Evolutionary conservation across 2,797 vertebrate genomes (phyloP).

Genomic region (Darevskia mixta): DNA sequence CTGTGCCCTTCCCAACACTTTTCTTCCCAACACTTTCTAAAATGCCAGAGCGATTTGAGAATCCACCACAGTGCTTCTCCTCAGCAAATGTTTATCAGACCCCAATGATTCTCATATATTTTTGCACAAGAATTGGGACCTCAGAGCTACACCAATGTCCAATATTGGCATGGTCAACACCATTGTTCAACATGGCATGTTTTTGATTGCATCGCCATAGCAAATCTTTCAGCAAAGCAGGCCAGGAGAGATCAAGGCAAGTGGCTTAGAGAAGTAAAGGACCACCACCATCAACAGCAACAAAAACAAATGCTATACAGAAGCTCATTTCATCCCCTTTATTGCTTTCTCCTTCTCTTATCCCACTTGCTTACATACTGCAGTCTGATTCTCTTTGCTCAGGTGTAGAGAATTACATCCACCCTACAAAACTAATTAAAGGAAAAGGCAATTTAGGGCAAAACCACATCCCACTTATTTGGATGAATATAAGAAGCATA

Average conservation of each 20-base stretch:
- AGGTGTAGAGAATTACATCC: neutral
- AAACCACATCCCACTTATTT: neutral
- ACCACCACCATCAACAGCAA: neutral
- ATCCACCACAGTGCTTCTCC: neutral
- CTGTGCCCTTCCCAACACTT: neutral
- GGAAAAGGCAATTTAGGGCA: neutral
- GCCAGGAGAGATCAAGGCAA: neutral
- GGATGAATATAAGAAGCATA: neutral
- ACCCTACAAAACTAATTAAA: neutral
- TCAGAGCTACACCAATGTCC: neutral
- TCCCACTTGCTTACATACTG: too few species aligned
- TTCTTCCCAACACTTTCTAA: neutral
- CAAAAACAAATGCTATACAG: neutral
- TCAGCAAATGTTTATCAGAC: neutral
- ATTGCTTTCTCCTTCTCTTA: neutral
- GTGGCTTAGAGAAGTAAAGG: neutral
- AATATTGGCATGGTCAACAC: neutral
- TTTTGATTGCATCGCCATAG: neutral
- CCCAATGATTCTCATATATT: neutral
- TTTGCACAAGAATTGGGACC: neutral
- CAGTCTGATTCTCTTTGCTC: neutral
- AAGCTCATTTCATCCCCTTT: neutral
- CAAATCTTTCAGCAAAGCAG: neutral
- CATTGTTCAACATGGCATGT: too few species aligned
- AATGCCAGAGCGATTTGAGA: neutral